Evolutionary conservation across 1,140 invertebrate species (phyloP).

Genomic region (Homalodisca vitripennis): DNA sequence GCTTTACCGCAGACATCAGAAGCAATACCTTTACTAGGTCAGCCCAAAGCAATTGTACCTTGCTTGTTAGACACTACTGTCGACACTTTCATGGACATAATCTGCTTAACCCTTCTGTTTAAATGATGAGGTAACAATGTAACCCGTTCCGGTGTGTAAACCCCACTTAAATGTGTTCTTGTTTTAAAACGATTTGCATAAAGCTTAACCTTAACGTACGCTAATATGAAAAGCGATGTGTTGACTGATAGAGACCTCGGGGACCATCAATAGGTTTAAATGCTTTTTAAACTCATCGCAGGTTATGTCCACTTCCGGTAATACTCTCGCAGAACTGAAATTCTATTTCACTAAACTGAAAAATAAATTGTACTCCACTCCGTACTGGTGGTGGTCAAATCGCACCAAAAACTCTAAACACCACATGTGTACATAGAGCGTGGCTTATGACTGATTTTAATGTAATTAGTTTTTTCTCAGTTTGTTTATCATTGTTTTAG

Average conservation of each 20-base stretch:
- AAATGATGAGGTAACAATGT: constrained; percentile 5
- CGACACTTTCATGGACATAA: constrained; percentile 25
- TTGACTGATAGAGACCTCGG: neutral
- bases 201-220: too few species aligned
- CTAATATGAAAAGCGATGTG: too few species aligned
- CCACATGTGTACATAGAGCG: constrained; percentile 26
- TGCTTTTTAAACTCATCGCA: neutral
- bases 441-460: constrained; percentile 27
- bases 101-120: neutral
- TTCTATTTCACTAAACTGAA: neutral
- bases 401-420: neutral
- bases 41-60: constrained; percentile 40
- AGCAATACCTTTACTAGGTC: constrained; percentile 69
- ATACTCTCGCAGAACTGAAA: neutral
- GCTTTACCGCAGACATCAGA: constrained; percentile 69
- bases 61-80: constrained; percentile 30
- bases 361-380: too few species aligned
- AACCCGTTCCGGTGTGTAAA: too few species aligned
- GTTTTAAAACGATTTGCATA: too few species aligned
- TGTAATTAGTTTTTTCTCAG: constrained; percentile 18
- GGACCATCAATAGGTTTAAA: neutral
- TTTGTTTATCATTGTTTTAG: constrained; percentile 19
- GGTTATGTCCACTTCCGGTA: constrained; percentile 15
- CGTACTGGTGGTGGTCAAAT: too few species aligned
- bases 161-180: too few species aligned